Base-by-base conservation (phyloP, 2,888 invertebrate species). In the Drosophila prolongata region DNA sequence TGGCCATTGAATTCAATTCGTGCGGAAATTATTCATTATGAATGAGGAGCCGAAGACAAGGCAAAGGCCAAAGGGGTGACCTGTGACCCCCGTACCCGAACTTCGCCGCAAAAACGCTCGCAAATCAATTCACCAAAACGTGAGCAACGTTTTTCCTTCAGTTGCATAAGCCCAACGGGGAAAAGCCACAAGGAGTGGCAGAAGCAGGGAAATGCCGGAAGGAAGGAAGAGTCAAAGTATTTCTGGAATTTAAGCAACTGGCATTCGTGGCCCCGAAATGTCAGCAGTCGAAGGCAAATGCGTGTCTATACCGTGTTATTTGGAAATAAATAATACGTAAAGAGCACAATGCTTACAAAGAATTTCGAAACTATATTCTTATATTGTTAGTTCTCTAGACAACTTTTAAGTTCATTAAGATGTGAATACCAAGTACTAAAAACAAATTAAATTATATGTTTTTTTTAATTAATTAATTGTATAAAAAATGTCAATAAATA, bases 11-110 rank as follows among this genome's bases (percentile, higher is more conserved):
- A 77, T 84, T 76, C 77, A 74, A 84, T 66, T 84, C 87, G 76
- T 75, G 84, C 87, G 85, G 85, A 85, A 85, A 87, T 85, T 84
- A 87, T 87, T 87, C 89, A 87, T 89, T 85, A 88, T 82, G 64
- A 77, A 81, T 87, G 77, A 69, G 61, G 37, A 43, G 46, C 19
- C 9, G 40, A 30, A 66, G 67, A 66, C 53, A 40, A 59, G 49
- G 52, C 50, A 53, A 53, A 56, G 42, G 56, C 54, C 52, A 65
- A 59, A 67, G 55, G 52, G 75, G 65, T 65, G 44, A 67, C 65
- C 55, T 66, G 52, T 50, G 52, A 50, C 24, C 27, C 37, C 49
- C 44, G n/a, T n/a, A 40, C 44, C 38, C 13, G 24, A 34, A 16
- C 19, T 34, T 52, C 42, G 44, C 62, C 67, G 34, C 70, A 62